These are phyloP conservation scores for Phytoseiulus persimilis DNA, from an alignment of 2,888 invertebrate genomes.

Conservation along the genomic window DNA sequence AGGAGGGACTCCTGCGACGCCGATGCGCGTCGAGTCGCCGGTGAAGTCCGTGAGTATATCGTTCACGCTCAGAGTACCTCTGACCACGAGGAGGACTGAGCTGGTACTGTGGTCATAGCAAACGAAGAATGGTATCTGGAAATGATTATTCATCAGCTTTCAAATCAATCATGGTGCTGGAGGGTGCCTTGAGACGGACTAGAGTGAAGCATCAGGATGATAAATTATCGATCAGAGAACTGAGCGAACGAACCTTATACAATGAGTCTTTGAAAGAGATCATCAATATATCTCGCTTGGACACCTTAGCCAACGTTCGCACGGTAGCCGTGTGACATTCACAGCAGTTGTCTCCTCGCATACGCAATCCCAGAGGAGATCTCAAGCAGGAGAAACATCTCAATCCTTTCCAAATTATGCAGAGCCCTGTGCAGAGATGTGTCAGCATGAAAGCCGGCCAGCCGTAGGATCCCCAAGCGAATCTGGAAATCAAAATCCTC, in stretches of 20 bases:
- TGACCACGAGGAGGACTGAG: constrained; percentile 69
- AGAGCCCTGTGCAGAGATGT: constrained; percentile 20
- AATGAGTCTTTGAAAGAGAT: constrained; percentile 76
- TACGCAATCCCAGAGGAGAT: background rate
- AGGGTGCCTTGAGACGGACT: no score
- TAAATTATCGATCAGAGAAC: no score
- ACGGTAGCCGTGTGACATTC: constrained; percentile 76
- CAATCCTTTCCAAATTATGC: constrained; percentile 21
- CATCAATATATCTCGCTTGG: constrained; percentile 70
- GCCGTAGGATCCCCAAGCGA: constrained; percentile 28
- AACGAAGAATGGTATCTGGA: constrained; percentile 74
- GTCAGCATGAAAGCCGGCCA: constrained; percentile 34
- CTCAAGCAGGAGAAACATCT: background rate
- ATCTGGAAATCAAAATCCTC: background rate
- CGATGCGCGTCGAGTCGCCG: constrained; percentile 65
- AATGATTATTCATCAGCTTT: no score
- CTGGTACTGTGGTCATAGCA: constrained; percentile 70
- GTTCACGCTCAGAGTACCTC: constrained; percentile 74
- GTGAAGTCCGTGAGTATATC: constrained; percentile 77
- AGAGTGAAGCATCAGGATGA: no score
- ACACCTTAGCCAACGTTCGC: constrained; percentile 64
- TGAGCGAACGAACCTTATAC: constrained; percentile 60
- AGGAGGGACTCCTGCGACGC: constrained; percentile 60
- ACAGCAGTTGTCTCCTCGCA: constrained; percentile 71
- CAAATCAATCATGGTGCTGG: no score